Evolutionary conservation across 2,888 invertebrate species (phyloP), one percentile per base, ranked within the genome.

Genomic region (Stenotaenia linearis): DNA sequence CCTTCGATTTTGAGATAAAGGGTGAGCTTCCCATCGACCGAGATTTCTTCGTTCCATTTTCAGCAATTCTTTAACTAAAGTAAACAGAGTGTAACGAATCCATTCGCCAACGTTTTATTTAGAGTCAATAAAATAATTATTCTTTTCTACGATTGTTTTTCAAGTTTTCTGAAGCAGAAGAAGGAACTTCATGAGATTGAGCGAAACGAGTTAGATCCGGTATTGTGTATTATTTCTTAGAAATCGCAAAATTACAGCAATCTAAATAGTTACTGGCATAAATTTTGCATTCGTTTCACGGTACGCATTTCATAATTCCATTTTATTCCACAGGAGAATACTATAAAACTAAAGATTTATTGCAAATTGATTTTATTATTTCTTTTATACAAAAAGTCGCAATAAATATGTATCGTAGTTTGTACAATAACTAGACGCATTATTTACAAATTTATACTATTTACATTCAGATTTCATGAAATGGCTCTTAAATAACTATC

Each of bases 371-470:
- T 69, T 69, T 69, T 69, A 69, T 69, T 69, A n/a, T 69, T 69
- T 69, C 69, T 69, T 69, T 69, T 69, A 69, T 69, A 69, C 69
- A 69, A 69, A 69, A 69, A 25, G 28, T 69, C 69, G 23, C 28
- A 69, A 69, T 69, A 69, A 69, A 69, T 69, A 69, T 69, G 69
- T 28, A 69, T 69, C 28, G 21, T 50, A 50, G 69, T 69, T 69
- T 69, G 69, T 69, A 69, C 69, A 69, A 69, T 69, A 69, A 28
- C 69, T 69, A 69, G 69, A 28, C 25, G 69, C 28, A 69, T 25
- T 69, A 69, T 69, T 69, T 69, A 69, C 69, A 69, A 69, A 69
- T 69, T 69, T 69, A 69, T 69, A 69, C 69, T 69, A 69, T 69
- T 25, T 69, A 69, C 69, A 69, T n/a, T 69, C 69, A 69, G 69